Evolutionary conservation across 2,888 invertebrate species (phyloP).

Genomic region (Malacosoma neustria): DNA sequence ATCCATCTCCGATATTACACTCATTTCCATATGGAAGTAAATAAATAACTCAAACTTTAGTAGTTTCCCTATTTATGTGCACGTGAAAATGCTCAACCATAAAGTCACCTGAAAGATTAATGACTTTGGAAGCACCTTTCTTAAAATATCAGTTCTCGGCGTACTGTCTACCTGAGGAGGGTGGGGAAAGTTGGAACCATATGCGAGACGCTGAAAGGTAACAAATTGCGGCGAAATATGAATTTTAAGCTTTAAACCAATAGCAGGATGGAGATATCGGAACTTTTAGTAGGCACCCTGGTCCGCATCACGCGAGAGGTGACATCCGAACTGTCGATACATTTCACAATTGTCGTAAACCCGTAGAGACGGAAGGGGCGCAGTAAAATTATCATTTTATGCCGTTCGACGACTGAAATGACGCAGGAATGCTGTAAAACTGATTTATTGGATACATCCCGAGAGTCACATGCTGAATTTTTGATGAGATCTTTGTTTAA

Average conservation of each 20-base stretch:
- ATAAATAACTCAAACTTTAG: neutral
- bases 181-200: slow-evolving; percentile 45
- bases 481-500: slow-evolving; percentile 66
- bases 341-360: slow-evolving; percentile 75
- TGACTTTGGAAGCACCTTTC: slow-evolving; percentile 44
- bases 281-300: slow-evolving; percentile 17
- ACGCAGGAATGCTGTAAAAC: slow-evolving; percentile 73
- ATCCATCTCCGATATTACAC: too few relatives aligned
- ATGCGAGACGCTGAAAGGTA: slow-evolving; percentile 34
- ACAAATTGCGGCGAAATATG: slow-evolving; percentile 12
- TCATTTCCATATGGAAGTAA: too few relatives aligned
- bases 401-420: slow-evolving; percentile 74
- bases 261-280: slow-evolving; percentile 15
- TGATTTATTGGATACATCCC: slow-evolving; percentile 72
- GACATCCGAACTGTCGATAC: slow-evolving; percentile 72
- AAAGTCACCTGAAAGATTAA: slow-evolving; percentile 65
- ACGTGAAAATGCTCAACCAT: slow-evolving; percentile 20
- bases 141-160: slow-evolving; percentile 46
- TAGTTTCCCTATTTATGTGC: neutral
- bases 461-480: slow-evolving; percentile 68
- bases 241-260: slow-evolving; percentile 29
- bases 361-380: slow-evolving; percentile 67
- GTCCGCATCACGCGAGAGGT: slow-evolving; percentile 44
- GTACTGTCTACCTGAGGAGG: slow-evolving; percentile 11
- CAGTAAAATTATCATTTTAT: slow-evolving; percentile 75